Conservation (phyloP, 2,888 invertebrate species). For the Syrista parreyssii region DNA sequence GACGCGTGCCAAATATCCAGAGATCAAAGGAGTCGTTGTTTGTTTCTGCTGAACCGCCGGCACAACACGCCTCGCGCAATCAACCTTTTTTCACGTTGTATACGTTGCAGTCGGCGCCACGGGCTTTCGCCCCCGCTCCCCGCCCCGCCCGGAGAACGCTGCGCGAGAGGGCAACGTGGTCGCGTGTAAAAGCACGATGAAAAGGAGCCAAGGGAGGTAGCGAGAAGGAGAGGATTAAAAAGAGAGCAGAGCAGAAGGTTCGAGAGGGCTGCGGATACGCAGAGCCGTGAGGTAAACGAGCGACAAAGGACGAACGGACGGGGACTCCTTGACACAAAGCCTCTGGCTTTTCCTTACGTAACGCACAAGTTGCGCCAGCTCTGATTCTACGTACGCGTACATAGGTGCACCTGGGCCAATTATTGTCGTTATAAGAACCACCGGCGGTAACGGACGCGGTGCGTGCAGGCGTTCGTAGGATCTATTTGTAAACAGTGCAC, state of each 20-base stretch:
- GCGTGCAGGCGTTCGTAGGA: background rate
- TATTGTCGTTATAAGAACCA: background rate
- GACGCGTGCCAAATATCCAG: background rate
- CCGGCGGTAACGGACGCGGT: background rate
- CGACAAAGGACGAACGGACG: background rate
- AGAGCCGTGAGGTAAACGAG: constrained; percentile 15
- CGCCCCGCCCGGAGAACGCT: background rate
- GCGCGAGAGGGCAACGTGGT: background rate
- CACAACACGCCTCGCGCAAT: background rate
- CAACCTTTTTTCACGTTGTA: background rate
- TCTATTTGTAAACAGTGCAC: constrained; percentile 7
- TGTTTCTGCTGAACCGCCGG: background rate
- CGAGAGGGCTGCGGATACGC: background rate
- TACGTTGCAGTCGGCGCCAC: background rate
- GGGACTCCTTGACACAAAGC: constrained; percentile 27
- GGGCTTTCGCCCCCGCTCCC: background rate
- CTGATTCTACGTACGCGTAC: background rate
- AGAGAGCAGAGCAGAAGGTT: background rate
- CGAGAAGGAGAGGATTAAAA: background rate
- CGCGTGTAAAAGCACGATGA: background rate
- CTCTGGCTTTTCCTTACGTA: constrained; percentile 8
- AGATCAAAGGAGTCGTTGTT: constrained; percentile 2
- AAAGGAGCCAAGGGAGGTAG: background rate
- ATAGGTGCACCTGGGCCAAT: background rate
- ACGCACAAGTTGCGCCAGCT: background rate